Evolutionary conservation across 2,113 vertebrate genomes (phyloP).

Genomic region (Neofelis nebulosa): DNA sequence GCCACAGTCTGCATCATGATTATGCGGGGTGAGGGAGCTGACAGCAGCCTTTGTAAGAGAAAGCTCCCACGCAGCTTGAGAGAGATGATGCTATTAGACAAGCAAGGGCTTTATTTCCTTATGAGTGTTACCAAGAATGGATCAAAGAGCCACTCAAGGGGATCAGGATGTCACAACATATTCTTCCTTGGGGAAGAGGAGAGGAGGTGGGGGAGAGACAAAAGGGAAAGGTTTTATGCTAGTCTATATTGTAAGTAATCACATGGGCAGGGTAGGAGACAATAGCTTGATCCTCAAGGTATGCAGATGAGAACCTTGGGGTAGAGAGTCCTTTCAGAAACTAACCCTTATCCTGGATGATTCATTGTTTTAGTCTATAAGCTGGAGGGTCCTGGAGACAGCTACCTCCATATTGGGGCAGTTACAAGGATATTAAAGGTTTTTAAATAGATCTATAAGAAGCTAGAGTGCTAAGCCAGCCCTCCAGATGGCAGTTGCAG

Average conservation of each 20-base stretch:
- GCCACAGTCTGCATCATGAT: conserved; percentile 13
- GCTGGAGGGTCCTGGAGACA: background rate
- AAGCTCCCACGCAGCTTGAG: background rate
- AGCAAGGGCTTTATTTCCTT: conserved; percentile 23
- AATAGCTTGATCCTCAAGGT: background rate
- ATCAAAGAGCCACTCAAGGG: conserved; percentile 44
- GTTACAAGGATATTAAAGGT: background rate
- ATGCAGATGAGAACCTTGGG: background rate
- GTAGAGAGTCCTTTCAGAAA: conserved; percentile 29
- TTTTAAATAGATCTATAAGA: conserved; percentile 46
- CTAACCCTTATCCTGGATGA: background rate
- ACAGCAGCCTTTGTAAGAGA: background rate
- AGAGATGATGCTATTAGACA: conserved; percentile 9
- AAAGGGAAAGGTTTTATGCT: background rate
- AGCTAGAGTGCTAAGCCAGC: background rate
- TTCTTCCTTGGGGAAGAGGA: background rate
- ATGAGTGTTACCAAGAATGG: background rate
- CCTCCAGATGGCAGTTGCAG: background rate
- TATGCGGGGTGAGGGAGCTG: background rate
- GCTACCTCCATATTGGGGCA: background rate
- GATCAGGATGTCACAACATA: background rate
- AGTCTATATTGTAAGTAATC: background rate
- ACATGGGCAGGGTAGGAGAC: background rate
- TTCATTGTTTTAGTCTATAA: background rate
- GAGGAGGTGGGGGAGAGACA: background rate